Evolutionary conservation across 2,888 invertebrate species (phyloP).

Genomic region (Stomorhina lunata): DNA sequence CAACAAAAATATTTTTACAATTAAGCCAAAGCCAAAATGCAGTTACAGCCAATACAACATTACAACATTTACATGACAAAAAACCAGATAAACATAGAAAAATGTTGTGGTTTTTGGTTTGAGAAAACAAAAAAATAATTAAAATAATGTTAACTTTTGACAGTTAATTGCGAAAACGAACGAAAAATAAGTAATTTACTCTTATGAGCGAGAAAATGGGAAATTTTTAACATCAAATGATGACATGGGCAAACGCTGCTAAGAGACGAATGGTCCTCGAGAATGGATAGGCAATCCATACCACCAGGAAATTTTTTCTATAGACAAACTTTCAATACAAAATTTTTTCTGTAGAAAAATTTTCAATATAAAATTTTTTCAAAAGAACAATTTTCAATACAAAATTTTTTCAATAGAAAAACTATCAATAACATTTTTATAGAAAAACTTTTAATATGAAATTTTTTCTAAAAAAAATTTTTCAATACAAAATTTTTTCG

Average conservation of each 20-base stretch:
- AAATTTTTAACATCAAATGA: conserved; percentile 38
- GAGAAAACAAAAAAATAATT: conserved; percentile 38
- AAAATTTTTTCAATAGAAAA: no score
- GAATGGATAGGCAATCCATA: no score
- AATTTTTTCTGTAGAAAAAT: no score
- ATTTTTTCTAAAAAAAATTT: no score
- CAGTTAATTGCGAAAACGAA: conserved; percentile 46
- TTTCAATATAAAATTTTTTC: no score
- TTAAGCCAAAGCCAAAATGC: background rate
- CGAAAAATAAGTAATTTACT: background rate
- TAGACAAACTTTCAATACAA: no score
- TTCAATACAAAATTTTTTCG: no score
- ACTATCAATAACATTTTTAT: no score
- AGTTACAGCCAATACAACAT: conserved; percentile 17
- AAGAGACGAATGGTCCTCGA: no score
- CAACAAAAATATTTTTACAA: background rate
- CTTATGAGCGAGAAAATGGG: conserved; percentile 36
- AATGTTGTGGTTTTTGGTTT: conserved; percentile 21
- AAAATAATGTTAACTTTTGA: conserved; percentile 53
- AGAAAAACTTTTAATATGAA: no score
- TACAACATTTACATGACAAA: conserved; percentile 27
- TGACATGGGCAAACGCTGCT: conserved; percentile 4
- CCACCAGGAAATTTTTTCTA: no score
- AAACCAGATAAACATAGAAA: background rate
- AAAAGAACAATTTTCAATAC: no score